Evolutionary conservation across 2,888 invertebrate genomes (phyloP).

Genomic region (Aelia acuminata): DNA sequence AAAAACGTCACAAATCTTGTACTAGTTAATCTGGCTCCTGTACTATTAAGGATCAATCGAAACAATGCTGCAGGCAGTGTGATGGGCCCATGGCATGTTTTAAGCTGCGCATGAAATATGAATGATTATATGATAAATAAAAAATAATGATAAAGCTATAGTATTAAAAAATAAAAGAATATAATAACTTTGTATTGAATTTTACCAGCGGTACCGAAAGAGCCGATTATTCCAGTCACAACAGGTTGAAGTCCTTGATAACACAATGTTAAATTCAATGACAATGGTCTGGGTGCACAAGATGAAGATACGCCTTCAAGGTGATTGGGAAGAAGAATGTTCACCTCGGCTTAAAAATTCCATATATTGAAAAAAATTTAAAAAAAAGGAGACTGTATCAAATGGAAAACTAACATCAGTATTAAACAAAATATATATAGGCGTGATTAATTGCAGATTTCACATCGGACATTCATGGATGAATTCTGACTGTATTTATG

Average conservation of each 20-base stretch:
- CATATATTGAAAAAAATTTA: not conserved
- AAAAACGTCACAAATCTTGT: too few species aligned
- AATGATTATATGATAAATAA: too few species aligned
- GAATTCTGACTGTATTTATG: too few species aligned
- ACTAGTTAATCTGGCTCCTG: too few species aligned
- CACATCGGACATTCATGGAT: not conserved
- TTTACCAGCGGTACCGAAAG: not conserved
- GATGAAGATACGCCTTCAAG: not conserved
- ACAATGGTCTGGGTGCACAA: not conserved
- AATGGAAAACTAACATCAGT: not conserved
- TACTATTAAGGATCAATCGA: too few species aligned
- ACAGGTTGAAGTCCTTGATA: constrained; percentile 27
- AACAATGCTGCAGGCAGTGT: too few species aligned
- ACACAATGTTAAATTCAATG: not conserved
- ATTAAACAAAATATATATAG: not conserved
- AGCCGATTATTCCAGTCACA: not conserved
- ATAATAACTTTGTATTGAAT: not conserved
- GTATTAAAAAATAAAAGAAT: too few species aligned
- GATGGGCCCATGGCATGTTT: too few species aligned
- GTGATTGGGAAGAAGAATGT: not conserved
- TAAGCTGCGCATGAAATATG: too few species aligned
- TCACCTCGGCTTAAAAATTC: not conserved
- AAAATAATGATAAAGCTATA: too few species aligned
- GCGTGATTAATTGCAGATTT: not conserved
- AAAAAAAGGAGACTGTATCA: not conserved